A percentile compares a stretch with the other conserved stretches of the same genome.
These are phyloP conservation scores for Luidia sarsii DNA, from an alignment of 53 echinoderm and acorn worm species.

Conservation along the genomic window DNA sequence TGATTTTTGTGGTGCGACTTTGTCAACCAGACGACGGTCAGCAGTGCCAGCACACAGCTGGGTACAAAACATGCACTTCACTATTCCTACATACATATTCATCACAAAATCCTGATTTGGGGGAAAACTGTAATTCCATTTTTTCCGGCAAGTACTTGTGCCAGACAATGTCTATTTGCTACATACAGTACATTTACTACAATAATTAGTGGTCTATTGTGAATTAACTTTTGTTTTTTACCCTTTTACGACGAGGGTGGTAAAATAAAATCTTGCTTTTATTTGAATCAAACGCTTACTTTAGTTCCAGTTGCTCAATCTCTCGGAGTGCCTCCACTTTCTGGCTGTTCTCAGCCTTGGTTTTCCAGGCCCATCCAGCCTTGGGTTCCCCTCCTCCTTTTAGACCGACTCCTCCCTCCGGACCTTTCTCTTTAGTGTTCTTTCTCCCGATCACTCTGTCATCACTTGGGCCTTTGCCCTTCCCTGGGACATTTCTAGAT, in stretches of 20 bases:
- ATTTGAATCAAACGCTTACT: slow-evolving; percentile 66
- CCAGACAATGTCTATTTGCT: too few relatives aligned
- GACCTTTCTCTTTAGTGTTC: background rate
- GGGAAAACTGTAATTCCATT: too few relatives aligned
- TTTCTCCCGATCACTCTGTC: background rate
- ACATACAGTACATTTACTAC: too few relatives aligned
- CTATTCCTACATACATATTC: too few relatives aligned
- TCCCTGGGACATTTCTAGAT: background rate
- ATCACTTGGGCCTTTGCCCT: background rate
- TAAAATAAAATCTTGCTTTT: background rate
- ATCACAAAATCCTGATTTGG: too few relatives aligned
- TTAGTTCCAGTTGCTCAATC: slow-evolving; percentile 87
- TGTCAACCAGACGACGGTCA: too few relatives aligned
- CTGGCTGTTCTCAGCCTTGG: slow-evolving; percentile 77
- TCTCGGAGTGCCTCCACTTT: slow-evolving; percentile 86
- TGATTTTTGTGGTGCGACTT: too few relatives aligned
- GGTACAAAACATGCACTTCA: too few relatives aligned
- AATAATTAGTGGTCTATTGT: background rate
- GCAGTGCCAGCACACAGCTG: too few relatives aligned
- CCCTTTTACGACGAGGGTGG: too few relatives aligned
- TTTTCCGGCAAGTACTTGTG: too few relatives aligned
- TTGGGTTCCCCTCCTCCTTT: slow-evolving; percentile 35
- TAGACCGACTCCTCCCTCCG: background rate
- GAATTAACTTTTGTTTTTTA: too few relatives aligned
- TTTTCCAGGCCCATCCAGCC: slow-evolving; percentile 69